phyloP scores from a whole-genome alignment of 1,140 invertebrate species.

The Trichomalopsis sarcophagae region DNA sequence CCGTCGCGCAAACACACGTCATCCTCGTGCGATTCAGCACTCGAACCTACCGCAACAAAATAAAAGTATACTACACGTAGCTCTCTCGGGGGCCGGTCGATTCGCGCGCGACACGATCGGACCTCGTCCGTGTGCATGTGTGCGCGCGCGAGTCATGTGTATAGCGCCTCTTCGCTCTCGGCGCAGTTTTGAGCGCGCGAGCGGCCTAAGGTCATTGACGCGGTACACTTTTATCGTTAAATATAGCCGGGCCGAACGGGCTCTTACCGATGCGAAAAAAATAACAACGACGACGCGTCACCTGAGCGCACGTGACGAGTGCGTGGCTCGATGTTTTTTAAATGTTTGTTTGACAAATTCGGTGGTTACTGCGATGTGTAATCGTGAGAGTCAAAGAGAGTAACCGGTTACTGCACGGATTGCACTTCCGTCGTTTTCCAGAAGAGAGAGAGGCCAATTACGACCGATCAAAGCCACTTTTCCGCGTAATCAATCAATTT shows the following conservation, averaged over 20 bases:
- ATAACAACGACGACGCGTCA: constrained; percentile 48
- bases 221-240: constrained; percentile 74
- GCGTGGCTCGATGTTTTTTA: neutral
- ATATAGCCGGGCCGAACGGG: constrained; percentile 65
- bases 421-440: neutral
- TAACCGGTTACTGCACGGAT: neutral
- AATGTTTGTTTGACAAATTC: too few species aligned
- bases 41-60: constrained; percentile 3
- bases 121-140: too few species aligned
- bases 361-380: too few species aligned
- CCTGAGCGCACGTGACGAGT: constrained; percentile 49
- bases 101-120: neutral
- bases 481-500: constrained; percentile 16
- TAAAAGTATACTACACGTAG: neutral
- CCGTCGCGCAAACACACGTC: neutral
- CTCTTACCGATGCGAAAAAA: constrained; percentile 52
- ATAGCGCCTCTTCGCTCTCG: neutral
- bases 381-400: neutral
- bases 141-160: neutral
- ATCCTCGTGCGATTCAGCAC: neutral
- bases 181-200: constrained; percentile 55
- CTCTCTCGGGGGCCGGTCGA: neutral
- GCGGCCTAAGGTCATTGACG: constrained; percentile 71
- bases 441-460: neutral
- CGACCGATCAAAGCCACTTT: neutral